Base-by-base conservation (phyloP, 64 coral and sea anemone species). In the Pachyseris speciosa region DNA sequence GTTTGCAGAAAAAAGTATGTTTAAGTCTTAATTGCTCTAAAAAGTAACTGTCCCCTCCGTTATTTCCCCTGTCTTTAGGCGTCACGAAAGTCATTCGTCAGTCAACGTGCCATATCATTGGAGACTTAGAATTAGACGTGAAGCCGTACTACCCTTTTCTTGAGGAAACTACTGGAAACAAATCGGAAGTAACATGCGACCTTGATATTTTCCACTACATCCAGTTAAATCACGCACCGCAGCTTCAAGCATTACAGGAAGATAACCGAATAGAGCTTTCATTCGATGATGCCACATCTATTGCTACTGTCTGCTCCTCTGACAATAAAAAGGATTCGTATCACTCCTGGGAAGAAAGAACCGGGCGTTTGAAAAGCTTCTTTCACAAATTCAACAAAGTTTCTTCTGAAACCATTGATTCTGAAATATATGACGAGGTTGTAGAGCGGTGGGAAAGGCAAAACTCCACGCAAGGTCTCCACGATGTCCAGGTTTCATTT, bases 91-190 rank as follows among this genome's bases (percentile, higher is more conserved):
- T 73, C 0, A 73, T 78, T 30, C 13, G 9, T 19, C 13, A 70
- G 43, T 4, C 5, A 57, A 55, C 0, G 30, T 26, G 19, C 2
- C 89, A 91, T 16, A 74, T 17, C 11, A 67, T 91, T 22, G 67
- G 59, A 28, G 67, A 45, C 1, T 41, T 13, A 3, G 19, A 70
- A 1, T n/a, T 83, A 16, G 17, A 27, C 39, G 78, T 91, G 1
- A 29, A 37, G 16, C 37, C 67, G 16, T 74, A 74, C 55, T 83
- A 83, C 26, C 58, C 57, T 36, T 89, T 89, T 25, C 55, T 89
- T 11, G 49, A 32, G 5, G 41, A 78, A 28, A 39, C 27, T 12
- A 36, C 24, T 0, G 27, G 4, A 1, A 67, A 24, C 2, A 65
- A 84, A 64, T 1, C 28, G n/a, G 67, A 84, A 17, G 16, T 84